phyloP scores from a whole-genome alignment of 2,797 vertebrate species.

The Micromesistius poutassou region DNA sequence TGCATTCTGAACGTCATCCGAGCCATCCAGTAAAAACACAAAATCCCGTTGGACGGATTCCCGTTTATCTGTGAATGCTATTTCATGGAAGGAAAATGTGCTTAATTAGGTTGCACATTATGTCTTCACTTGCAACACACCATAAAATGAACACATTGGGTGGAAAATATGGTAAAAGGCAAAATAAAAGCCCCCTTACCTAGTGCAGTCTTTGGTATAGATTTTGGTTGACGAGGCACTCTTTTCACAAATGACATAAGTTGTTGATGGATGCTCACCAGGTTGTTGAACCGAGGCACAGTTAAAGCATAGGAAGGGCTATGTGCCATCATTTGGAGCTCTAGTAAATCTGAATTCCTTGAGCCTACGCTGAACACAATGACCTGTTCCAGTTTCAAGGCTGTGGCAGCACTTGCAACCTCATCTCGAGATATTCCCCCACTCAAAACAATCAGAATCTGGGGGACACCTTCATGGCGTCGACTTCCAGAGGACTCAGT shows the following conservation, averaged over 20 bases:
- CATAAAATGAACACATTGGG: background rate
- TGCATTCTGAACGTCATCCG: slow-evolving; percentile 57
- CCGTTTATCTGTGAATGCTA: slow-evolving; percentile 42
- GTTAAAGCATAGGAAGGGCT: slow-evolving; percentile 70
- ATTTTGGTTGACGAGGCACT: slow-evolving; percentile 61
- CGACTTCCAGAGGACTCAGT: slow-evolving; percentile 63
- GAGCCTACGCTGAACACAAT: slow-evolving; percentile 67
- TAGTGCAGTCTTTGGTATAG: slow-evolving; percentile 38
- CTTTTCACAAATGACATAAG: slow-evolving; percentile 71
- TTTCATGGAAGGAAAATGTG: slow-evolving; percentile 31
- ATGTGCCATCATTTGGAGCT: slow-evolving; percentile 73
- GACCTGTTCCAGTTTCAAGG: slow-evolving; percentile 60
- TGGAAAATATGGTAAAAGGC: slow-evolving; percentile 13
- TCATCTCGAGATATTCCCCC: slow-evolving; percentile 70
- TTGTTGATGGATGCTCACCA: slow-evolving; percentile 60
- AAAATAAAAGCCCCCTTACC: slow-evolving; percentile 56
- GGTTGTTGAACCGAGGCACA: slow-evolving; percentile 62
- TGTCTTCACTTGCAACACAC: background rate
- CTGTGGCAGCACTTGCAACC: slow-evolving; percentile 47
- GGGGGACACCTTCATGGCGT: slow-evolving; percentile 63
- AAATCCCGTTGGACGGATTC: slow-evolving; percentile 56
- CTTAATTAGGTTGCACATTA: slow-evolving; percentile 20
- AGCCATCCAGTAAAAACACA: slow-evolving; percentile 74
- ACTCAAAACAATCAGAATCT: slow-evolving; percentile 70
- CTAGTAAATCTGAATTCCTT: slow-evolving; percentile 66